These are phyloP conservation scores for Acrossocheilus fasciatus DNA, from an alignment of 2,797 vertebrate genomes.

Conservation along the genomic window DNA sequence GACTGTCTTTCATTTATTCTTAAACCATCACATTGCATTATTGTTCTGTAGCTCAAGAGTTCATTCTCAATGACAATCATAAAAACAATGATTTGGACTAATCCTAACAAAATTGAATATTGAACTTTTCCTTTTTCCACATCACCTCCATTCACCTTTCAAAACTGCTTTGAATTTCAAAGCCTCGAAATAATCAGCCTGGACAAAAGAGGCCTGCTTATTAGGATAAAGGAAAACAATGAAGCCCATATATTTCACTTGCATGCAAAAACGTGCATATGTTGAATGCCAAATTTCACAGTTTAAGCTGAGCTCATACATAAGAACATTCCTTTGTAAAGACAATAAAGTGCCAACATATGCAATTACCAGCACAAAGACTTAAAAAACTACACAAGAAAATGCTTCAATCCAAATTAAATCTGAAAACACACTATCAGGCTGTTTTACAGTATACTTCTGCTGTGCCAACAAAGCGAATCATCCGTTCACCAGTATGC, in stretches of 20 bases:
- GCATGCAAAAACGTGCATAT: neutral
- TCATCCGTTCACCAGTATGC: neutral
- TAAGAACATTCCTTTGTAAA: neutral
- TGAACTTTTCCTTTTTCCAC: constrained; percentile 15
- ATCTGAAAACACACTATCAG: neutral
- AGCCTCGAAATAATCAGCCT: neutral
- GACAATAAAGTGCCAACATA: constrained; percentile 17
- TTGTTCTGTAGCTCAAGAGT: neutral
- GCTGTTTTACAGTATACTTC: neutral
- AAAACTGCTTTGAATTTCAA: neutral
- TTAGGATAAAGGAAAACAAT: constrained; percentile 13
- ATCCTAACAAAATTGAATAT: neutral
- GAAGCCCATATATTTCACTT: neutral
- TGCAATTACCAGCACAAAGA: neutral
- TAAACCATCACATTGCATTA: neutral
- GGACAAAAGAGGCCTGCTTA: neutral
- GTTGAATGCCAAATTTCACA: neutral
- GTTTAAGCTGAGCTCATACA: neutral
- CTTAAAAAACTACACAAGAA: no score
- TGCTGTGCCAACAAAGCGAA: constrained; percentile 2
- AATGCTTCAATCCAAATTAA: neutral
- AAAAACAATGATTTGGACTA: neutral
- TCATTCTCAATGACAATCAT: neutral
- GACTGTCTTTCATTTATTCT: constrained; percentile 26
- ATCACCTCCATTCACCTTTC: neutral